phyloP scores from a whole-genome alignment of 2,888 invertebrate genomes.

The Sphaerophoria rueppellii region DNA sequence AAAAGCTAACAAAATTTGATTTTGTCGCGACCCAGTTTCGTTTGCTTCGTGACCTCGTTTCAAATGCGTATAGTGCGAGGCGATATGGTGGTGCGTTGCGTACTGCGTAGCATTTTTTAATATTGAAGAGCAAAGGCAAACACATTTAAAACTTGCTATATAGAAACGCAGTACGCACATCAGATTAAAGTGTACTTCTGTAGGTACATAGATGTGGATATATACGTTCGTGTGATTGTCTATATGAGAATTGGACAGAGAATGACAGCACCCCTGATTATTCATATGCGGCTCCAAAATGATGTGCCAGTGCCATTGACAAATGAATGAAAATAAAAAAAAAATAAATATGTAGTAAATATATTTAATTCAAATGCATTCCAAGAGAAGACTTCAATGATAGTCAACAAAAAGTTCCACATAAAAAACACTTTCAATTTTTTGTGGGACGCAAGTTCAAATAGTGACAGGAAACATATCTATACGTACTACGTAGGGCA shows the following conservation, averaged over 20 bases:
- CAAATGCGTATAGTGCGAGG: slow-evolving; percentile 37
- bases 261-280: slow-evolving; percentile 61
- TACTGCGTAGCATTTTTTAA: slow-evolving; percentile 7
- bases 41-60: slow-evolving; percentile 55
- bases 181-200: no score
- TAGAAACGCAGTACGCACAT: slow-evolving; percentile 7
- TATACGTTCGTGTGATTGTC: no score
- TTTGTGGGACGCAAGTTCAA: no score
- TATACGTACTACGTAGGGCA: no score
- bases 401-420: no score
- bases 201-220: no score
- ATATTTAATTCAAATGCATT: no score
- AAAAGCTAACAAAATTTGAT: slow-evolving; percentile 62
- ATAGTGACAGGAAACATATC: no score
- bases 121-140: slow-evolving; percentile 25
- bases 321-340: neutral
- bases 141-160: slow-evolving; percentile 14
- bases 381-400: no score
- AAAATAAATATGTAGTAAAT: neutral
- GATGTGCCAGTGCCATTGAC: neutral
- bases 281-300: slow-evolving; percentile 18
- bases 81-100: slow-evolving; percentile 38
- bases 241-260: neutral
- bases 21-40: slow-evolving; percentile 63
- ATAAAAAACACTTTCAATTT: no score